Evolutionary conservation across 2,888 invertebrate genomes (phyloP).

Genomic region (Spicauda simplicius): DNA sequence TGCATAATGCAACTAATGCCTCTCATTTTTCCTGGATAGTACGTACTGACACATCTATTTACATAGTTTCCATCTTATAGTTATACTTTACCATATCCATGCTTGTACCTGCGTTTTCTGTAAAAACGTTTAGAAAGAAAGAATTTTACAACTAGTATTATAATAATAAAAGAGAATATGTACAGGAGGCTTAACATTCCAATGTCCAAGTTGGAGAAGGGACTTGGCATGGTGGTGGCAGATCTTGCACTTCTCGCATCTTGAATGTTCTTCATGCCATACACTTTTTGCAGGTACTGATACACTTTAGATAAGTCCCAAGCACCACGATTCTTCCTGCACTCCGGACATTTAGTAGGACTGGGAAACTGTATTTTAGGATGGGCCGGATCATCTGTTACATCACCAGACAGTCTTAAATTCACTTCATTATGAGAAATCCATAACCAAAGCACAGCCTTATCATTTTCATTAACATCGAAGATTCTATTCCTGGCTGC

Average conservation of each 20-base stretch:
- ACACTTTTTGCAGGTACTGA: conserved; percentile 84
- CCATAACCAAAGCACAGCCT: conserved; percentile 97
- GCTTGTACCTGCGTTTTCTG: conserved; percentile 89
- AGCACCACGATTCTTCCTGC: conserved; percentile 82
- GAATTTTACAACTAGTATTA: conserved; percentile 90
- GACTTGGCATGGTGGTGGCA: conserved; percentile 64
- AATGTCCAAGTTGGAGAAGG: conserved; percentile 88
- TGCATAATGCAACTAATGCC: neutral
- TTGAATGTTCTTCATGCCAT: conserved; percentile 65
- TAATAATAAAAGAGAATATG: conserved; percentile 89
- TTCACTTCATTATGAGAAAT: conserved; percentile 97
- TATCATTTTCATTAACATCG: conserved; percentile 88
- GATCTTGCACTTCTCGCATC: conserved; percentile 52
- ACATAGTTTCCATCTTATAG: neutral
- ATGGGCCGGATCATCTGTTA: conserved; percentile 94
- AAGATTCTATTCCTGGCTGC: conserved; percentile 88
- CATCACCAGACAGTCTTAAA: conserved; percentile 92
- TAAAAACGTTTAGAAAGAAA: conserved; percentile 89
- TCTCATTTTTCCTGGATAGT: neutral
- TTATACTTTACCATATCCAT: conserved; percentile 90
- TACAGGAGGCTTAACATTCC: conserved; percentile 91
- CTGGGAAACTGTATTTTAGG: conserved; percentile 96
- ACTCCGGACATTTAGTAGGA: conserved; percentile 87
- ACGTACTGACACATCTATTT: neutral
- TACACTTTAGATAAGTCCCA: conserved; percentile 88